Evolutionary conservation across 2,113 vertebrate genomes (phyloP), one percentile per base, ranked within the genome.

Genomic region (Rhinopithecus roxellana): DNA sequence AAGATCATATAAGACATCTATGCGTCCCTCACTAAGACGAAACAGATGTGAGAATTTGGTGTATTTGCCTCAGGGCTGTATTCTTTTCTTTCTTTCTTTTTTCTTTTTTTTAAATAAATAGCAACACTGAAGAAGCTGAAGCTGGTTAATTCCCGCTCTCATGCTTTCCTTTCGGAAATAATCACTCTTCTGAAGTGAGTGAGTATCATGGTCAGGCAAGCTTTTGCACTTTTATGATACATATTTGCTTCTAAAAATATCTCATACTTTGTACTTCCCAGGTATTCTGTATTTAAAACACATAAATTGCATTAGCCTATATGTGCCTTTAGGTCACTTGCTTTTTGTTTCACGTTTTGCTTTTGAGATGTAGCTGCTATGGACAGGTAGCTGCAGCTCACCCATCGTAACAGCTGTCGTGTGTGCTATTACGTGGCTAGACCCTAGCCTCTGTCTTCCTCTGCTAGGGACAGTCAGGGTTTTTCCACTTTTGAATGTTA

Each of bases 391-490:
- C 11, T 67, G 18, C 23, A 23, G 40, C 32, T 48, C 59, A 48
- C 32, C 64, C 40, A 16, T 67, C 8, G 0, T 14, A 32, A 35
- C 82, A 12, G 3, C 30, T 48, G 2, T 16, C 18, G 11, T 14
- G 6, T 2, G 14, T 1, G 18, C 30, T 35, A 11, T 35, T 4
- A 8, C 12, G 5, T 22, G 43, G 48, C 22, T 14, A 13, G 14
- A 67, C 35, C 43, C 18, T 30, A 48, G 82, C 17, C 23, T 43
- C 30, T n/a, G 6, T 48, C 30, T 13, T 23, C 20, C 67, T 23
- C 23, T 27, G 9, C 35, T 52, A 14, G 27, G 35, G 14, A 22
- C 35, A 27, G 35, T n/a, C 52, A 9, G 1, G 45, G 13, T 10
- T 17, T 38, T 69, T 2, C 45, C 1, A 10, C 48, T 11, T 11